Percentiles rank a stretch among this genome's conserved stretches.
phyloP scores from a whole-genome alignment of 1,140 invertebrate species.

The Platorchestia sp. region DNA sequence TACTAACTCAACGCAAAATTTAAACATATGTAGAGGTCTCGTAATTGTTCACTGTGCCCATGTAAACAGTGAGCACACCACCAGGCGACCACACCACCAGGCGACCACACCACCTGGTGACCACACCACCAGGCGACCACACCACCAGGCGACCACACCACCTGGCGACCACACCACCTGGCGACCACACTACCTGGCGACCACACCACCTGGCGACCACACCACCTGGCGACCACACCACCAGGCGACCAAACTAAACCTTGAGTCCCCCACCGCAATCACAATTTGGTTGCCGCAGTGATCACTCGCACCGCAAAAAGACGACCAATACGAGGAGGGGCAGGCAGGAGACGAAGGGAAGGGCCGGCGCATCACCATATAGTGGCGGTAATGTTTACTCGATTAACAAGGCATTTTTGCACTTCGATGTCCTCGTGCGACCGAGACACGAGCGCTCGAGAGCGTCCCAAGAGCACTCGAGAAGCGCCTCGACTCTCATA shows the following conservation, averaged over 20 bases:
- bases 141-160: too few species aligned
- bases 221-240: neutral
- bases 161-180: too few species aligned
- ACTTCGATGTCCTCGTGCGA: neutral
- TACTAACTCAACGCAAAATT: too few species aligned
- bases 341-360: neutral
- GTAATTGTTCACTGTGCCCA: too few species aligned
- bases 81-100: too few species aligned
- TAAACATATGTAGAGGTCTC: too few species aligned
- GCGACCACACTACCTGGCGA: neutral
- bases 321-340: neutral
- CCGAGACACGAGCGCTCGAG: neutral
- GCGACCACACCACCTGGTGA: too few species aligned
- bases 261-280: neutral
- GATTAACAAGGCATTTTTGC: neutral
- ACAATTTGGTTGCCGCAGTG: neutral
- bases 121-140: too few species aligned
- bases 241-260: too few species aligned
- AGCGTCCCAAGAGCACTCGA: neutral
- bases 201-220: neutral
- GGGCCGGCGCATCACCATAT: neutral
- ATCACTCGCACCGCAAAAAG: neutral
- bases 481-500: neutral
- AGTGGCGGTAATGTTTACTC: neutral
- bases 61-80: too few species aligned